phyloP scores from a whole-genome alignment of 1,140 invertebrate species.

The Trichonephila clavata region DNA sequence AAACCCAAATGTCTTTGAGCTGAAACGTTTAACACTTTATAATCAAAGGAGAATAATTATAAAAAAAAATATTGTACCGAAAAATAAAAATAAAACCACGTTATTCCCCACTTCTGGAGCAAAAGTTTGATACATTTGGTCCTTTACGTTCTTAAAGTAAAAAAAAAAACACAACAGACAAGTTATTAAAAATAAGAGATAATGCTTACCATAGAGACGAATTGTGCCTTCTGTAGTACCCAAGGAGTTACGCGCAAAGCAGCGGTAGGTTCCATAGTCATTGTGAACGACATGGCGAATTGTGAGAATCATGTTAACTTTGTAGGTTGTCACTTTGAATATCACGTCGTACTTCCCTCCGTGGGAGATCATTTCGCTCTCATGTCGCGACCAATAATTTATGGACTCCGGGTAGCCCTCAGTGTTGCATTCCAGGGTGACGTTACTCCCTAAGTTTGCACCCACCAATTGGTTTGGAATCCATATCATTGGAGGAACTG shows the following conservation, averaged over 20 bases:
- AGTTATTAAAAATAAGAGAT: not conserved
- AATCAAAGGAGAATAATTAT: no score
- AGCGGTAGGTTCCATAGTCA: conserved; percentile 93
- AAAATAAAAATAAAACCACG: no score
- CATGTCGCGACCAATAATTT: conserved; percentile 79
- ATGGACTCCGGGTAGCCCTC: conserved; percentile 79
- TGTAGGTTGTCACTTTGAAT: conserved; percentile 73
- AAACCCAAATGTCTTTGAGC: no score
- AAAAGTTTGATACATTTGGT: no score
- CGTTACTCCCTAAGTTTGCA: conserved; percentile 80
- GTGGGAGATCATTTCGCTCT: conserved; percentile 72
- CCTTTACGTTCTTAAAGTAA: no score
- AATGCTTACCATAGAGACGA: conserved; percentile 90
- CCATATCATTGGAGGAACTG: conserved; percentile 82
- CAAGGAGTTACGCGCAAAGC: conserved; percentile 94
- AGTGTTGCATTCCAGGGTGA: conserved; percentile 81
- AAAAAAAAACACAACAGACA: no score
- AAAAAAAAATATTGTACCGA: no score
- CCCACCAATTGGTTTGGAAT: conserved; percentile 82
- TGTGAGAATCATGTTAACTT: conserved; percentile 78
- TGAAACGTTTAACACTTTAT: no score
- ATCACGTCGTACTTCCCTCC: conserved; percentile 67
- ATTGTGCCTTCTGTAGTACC: conserved; percentile 96
- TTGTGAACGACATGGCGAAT: conserved; percentile 78
- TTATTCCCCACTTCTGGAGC: no score